Evolutionary conservation across 2,888 invertebrate genomes (phyloP), one percentile per base, ranked within the genome.

Genomic region (Boloria euphrosyne): DNA sequence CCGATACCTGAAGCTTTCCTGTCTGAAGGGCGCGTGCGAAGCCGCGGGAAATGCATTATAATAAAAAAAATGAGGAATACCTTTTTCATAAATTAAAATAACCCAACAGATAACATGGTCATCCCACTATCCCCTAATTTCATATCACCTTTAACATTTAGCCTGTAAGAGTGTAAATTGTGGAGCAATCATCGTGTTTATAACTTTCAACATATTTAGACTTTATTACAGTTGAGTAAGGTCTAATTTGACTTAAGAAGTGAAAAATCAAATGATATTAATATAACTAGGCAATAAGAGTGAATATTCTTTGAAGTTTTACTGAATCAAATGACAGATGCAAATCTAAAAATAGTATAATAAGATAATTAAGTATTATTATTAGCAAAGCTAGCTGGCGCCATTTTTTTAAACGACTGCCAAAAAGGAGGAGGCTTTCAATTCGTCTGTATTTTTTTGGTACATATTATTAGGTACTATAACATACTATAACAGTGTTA

Each of bases 101-200:
- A 47, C 1, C 22, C 10, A 4, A n/a, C 4, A 27, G 18, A 49
- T 54, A 47, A 16, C 47, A n/a, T 67, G 70, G 70, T 64, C 50
- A 66, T 68, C 51, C 64, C 59, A 68, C 31, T 70, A 27, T 22
- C 68, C 52, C 63, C 68, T 66, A 67, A 68, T 70, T 66, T 46
- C 57, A 52, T 61, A 66, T 70, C 68, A 70, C 70, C 70, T 68
- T 68, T 70, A 70, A 68, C 70, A 70, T 70, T 70, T 61, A 68
- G 67, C 62, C 50, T 43, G 60, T 70, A 65, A 63, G 70, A 65
- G 62, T 51, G 68, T 63, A 38, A 67, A 65, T 70, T 65, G 62
- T 51, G 62, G 62, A 47, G 67, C 54, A 57, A 53, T 61, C 46
- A 55, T 53, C 43, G 22, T 63, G 27, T 59, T 47, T 59, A 59